A percentile compares a stretch with the other conserved stretches of the same genome.
phyloP scores from a whole-genome alignment of 2,113 vertebrate species.

The Capricornis sumatraensis region DNA sequence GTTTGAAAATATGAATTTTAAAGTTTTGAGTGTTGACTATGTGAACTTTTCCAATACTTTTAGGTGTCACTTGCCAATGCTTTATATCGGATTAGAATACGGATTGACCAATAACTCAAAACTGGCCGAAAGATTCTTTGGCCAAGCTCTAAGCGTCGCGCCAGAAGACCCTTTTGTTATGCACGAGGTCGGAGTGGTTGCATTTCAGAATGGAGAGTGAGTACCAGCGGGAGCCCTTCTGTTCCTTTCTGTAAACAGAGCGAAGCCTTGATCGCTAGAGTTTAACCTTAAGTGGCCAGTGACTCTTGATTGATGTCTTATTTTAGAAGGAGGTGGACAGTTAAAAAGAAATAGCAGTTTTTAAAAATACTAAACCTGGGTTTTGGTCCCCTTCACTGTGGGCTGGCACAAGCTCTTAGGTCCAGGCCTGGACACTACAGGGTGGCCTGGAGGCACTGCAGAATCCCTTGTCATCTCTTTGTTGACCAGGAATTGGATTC shows the following conservation, averaged over 20 bases:
- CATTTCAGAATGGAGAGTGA: conserved; percentile 99
- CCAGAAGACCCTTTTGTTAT: conserved; percentile 99
- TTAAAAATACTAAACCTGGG: not conserved
- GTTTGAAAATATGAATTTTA: not conserved
- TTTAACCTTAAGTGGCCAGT: not conserved
- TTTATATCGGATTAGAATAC: conserved; percentile 98
- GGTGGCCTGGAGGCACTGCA: not conserved
- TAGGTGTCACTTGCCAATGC: conserved; percentile 97
- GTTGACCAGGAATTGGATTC: not conserved
- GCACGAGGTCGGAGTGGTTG: conserved; percentile 98
- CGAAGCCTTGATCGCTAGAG: not conserved
- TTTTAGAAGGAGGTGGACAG: not conserved
- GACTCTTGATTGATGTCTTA: not conserved
- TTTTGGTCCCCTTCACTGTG: not conserved
- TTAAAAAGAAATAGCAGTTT: not conserved
- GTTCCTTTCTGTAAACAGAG: not conserved
- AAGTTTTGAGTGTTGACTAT: not conserved
- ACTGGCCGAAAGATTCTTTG: conserved; percentile 97
- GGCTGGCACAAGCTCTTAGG: not conserved
- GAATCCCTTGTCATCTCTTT: not conserved
- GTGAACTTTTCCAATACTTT: not conserved
- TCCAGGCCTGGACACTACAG: not conserved
- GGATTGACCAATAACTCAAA: conserved; percentile 99
- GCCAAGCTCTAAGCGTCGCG: conserved; percentile 97
- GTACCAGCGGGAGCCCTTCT: conserved; percentile 58